A percentile compares a stretch with the other conserved stretches of the same genome.
These are phyloP conservation scores for Phrynocephalus forsythii DNA, from an alignment of 2,797 vertebrate genomes.

Conservation along the genomic window DNA sequence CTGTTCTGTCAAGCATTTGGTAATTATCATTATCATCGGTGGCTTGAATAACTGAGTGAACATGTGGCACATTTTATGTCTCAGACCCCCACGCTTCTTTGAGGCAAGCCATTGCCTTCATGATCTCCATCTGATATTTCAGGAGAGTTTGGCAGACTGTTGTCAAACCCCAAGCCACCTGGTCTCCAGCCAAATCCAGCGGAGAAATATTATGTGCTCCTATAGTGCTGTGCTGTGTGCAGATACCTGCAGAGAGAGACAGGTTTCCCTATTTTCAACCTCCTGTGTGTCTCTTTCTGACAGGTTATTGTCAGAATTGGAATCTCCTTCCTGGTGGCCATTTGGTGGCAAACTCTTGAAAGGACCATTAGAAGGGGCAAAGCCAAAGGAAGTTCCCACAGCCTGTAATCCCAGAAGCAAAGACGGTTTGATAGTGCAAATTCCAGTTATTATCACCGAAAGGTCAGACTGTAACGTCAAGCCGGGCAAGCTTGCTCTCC, in stretches of 20 bases:
- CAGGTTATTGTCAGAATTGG: slow-evolving; percentile 91
- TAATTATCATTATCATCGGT: background rate
- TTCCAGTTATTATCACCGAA: slow-evolving; percentile 87
- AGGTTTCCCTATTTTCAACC: background rate
- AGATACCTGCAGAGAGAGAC: too few relatives aligned
- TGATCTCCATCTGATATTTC: too few relatives aligned
- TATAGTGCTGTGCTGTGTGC: background rate
- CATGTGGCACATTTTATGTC: too few relatives aligned
- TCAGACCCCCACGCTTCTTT: too few relatives aligned
- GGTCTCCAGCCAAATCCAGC: too few relatives aligned
- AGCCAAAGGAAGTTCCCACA: slow-evolving; percentile 50
- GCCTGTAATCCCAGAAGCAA: slow-evolving; percentile 54
- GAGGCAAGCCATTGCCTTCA: too few relatives aligned
- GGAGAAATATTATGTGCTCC: too few relatives aligned
- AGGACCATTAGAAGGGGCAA: slow-evolving; percentile 70
- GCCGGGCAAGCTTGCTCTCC: slow-evolving; percentile 84
- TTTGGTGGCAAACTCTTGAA: slow-evolving; percentile 91
- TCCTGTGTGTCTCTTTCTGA: background rate
- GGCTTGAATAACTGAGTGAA: background rate
- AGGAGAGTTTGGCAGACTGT: too few relatives aligned
- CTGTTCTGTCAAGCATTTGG: background rate
- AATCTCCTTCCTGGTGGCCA: slow-evolving; percentile 95
- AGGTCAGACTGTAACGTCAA: slow-evolving; percentile 80
- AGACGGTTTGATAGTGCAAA: slow-evolving; percentile 81
- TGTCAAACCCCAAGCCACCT: too few relatives aligned